Conservation (phyloP, 37 sponge, comb jelly and placozoan genomes). For the Spongilla lacustris region DNA sequence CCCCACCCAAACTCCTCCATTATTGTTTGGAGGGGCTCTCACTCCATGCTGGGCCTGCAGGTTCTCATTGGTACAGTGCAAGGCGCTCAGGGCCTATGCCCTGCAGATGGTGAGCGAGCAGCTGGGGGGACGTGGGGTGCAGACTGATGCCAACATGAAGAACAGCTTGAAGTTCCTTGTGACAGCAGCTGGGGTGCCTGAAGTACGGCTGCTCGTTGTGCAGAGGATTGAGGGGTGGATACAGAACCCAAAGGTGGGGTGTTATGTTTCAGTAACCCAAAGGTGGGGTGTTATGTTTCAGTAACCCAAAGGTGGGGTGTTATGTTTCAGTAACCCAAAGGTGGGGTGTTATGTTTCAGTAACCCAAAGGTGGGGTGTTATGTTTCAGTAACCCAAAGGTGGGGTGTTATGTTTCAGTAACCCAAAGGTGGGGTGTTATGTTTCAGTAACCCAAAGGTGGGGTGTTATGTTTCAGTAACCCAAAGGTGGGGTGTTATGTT, state of each 20-base stretch:
- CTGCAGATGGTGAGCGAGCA: conserved; percentile 67
- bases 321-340: too few species aligned
- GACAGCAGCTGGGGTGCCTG: conserved; percentile 57
- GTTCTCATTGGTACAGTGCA: conserved; percentile 25
- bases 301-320: too few species aligned
- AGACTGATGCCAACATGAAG: conserved; percentile 51
- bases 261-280: too few species aligned
- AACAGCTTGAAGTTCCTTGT: conserved; percentile 65
- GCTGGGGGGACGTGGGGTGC: conserved; percentile 45
- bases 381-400: too few species aligned
- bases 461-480: too few species aligned
- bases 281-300: too few species aligned
- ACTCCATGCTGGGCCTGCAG: not conserved
- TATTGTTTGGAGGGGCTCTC: not conserved
- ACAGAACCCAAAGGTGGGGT: conserved; percentile 86
- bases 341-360: too few species aligned
- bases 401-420: too few species aligned
- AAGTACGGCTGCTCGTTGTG: conserved; percentile 62
- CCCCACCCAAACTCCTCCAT: not conserved
- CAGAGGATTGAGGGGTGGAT: conserved; percentile 85
- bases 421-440: too few species aligned
- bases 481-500: too few species aligned
- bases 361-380: too few species aligned
- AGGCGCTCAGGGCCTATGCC: conserved; percentile 44
- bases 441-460: too few species aligned